phyloP scores from a whole-genome alignment of 2,113 vertebrate genomes.

The Egretta garzetta region DNA sequence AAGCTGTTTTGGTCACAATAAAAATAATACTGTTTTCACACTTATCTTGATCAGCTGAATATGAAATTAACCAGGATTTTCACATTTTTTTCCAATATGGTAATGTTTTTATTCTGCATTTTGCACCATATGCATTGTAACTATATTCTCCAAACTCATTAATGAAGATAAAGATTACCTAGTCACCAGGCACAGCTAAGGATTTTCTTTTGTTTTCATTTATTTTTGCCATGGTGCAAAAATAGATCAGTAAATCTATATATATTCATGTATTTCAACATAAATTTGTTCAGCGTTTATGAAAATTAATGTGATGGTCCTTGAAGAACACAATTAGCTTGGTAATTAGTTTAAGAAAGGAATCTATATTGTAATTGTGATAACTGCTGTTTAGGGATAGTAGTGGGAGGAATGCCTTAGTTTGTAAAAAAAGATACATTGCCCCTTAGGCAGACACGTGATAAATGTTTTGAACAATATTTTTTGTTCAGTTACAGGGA shows the following conservation, averaged over 20 bases:
- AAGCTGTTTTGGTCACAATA: constrained; percentile 47
- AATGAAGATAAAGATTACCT: constrained; percentile 35
- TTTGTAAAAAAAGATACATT: constrained; percentile 16
- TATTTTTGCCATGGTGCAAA: not conserved
- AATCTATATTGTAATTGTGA: constrained; percentile 24
- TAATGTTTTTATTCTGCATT: constrained; percentile 16
- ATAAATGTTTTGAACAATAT: constrained; percentile 15
- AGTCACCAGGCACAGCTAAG: not conserved
- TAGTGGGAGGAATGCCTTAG: not conserved
- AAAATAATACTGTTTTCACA: constrained; percentile 44
- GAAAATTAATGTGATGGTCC: constrained; percentile 10
- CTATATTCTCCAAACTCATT: constrained; percentile 33
- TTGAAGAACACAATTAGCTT: constrained; percentile 56
- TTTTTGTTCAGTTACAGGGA: not conserved
- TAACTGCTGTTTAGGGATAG: constrained; percentile 45
- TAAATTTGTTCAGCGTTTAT: constrained; percentile 19
- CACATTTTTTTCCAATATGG: constrained; percentile 6
- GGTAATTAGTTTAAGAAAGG: constrained; percentile 47
- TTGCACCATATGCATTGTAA: constrained; percentile 17
- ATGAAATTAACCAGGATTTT: constrained; percentile 4
- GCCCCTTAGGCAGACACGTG: not conserved
- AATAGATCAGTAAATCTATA: not conserved
- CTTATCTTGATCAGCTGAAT: constrained; percentile 34
- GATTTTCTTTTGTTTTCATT: constrained; percentile 50
- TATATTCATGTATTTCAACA: constrained; percentile 4